phyloP scores from a whole-genome alignment of 2,888 invertebrate genomes.

The Noctua janthe region DNA sequence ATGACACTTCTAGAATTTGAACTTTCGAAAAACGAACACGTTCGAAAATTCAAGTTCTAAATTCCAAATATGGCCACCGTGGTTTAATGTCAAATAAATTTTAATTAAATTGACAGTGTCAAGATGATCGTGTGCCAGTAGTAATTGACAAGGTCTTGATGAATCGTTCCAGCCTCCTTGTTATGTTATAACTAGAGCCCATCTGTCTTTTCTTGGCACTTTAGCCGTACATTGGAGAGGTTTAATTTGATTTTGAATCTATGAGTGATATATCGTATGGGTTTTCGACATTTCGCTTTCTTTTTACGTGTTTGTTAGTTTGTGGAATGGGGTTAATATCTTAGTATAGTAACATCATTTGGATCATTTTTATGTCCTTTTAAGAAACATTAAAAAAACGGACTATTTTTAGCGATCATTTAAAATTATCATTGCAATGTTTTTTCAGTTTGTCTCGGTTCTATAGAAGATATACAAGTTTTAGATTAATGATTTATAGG shows the following conservation, averaged over 20 bases:
- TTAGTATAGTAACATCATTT: constrained; percentile 10
- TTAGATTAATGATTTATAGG: not conserved
- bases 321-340: constrained; percentile 40
- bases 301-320: constrained; percentile 65
- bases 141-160: constrained; percentile 89
- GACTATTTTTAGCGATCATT: not conserved
- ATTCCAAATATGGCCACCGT: constrained; percentile 62
- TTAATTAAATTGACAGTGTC: constrained; percentile 86
- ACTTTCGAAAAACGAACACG: constrained; percentile 68
- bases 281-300: constrained; percentile 69
- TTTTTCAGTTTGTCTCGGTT: not conserved
- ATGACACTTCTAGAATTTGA: constrained; percentile 68
- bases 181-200: constrained; percentile 83
- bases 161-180: constrained; percentile 87
- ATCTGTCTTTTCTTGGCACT: constrained; percentile 84
- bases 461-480: not conserved
- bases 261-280: constrained; percentile 83
- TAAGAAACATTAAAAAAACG: not conserved
- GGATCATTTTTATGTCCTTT: not conserved
- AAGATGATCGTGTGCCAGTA: constrained; percentile 79
- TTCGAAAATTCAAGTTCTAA: constrained; percentile 65
- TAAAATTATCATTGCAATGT: not conserved
- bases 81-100: constrained; percentile 85
- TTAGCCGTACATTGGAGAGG: constrained; percentile 76
- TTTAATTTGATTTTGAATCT: constrained; percentile 81